These are phyloP conservation scores for Siniperca obscura DNA, from an alignment of 2,797 vertebrate genomes.

Conservation along the genomic window DNA sequence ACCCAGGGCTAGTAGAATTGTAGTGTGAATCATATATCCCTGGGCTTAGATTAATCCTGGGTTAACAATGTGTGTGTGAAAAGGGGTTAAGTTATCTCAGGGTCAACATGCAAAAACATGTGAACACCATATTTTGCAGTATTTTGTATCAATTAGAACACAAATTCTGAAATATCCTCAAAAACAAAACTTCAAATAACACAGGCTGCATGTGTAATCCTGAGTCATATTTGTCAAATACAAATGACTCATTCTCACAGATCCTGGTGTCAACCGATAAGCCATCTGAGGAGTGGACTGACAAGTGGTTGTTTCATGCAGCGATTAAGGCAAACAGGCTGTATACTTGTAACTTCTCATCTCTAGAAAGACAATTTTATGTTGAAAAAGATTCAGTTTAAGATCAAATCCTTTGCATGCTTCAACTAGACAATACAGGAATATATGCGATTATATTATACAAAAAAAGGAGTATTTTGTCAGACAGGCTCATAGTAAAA, in stretches of 20 bases:
- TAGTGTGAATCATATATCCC: too few species aligned
- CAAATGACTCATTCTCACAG: not conserved
- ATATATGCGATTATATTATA: not conserved
- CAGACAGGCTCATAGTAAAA: not conserved
- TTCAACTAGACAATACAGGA: not conserved
- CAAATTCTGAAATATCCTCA: not conserved
- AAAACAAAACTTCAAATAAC: not conserved
- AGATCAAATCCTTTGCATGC: not conserved
- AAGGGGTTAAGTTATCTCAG: too few species aligned
- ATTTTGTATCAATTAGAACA: not conserved
- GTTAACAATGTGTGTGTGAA: too few species aligned
- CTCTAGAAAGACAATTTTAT: not conserved
- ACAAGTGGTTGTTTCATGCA: not conserved
- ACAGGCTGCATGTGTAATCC: not conserved
- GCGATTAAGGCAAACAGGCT: not conserved
- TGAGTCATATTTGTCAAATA: slow-evolving; percentile 7
- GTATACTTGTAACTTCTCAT: not conserved
- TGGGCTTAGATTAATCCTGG: too few species aligned
- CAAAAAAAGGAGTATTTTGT: not conserved
- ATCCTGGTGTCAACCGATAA: not conserved
- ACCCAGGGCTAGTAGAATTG: too few species aligned
- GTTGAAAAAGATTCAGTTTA: not conserved
- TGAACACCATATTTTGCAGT: too few species aligned
- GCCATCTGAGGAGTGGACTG: not conserved
- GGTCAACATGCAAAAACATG: too few species aligned